Evolutionary conservation across 1,140 invertebrate genomes (phyloP), one percentile per base, ranked within the genome.

Genomic region (Vanessa tameamea): DNA sequence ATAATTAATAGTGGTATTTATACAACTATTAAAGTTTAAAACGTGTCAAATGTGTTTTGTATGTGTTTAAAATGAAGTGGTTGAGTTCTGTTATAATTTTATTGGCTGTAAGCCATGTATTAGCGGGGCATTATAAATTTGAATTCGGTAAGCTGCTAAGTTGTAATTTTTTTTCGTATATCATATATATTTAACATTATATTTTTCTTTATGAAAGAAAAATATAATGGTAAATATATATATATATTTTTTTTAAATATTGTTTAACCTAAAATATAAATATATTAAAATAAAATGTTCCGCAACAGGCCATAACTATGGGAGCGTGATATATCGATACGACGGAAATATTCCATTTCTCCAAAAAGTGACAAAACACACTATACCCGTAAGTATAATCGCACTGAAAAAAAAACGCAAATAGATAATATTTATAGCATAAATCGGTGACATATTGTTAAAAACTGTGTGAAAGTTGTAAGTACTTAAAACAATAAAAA

Each of bases 91-190:
- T 23, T 5, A 14, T 64, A 1, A 48, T 64, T 64, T 26, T 64
- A 13, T 72, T 57, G 63, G 31, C 11, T 55, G 48, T 47, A 65
- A 51, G 50, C 51, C 50, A 23, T 14, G 31, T 20, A 65, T 26
- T 43, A 53, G 20, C 26, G 15, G 47, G 37, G 16, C 48, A 64
- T 23, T 76, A 74, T 74, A 50, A 59, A 15, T 80, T 55, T 51
- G 74, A 80, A 59, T 80, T 75, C 51, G 79, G 79, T 80, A 78
- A 66, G 79, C 76, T n/a, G 55, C 64, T n/a, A 1, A 55, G 48
- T 50, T 2, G 48, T 50, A 50, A 0, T 50, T 15, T 50, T 14
- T 50, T 14, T n/a, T 50, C 26, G 26, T 31, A 31, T 31, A 4
- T 6, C 6, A 2, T n/a, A n/a, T n/a, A n/a, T n/a, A n/a, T n/a